Evolutionary conservation across 2,797 vertebrate genomes (phyloP).

Genomic region (Nannoperca australis): DNA sequence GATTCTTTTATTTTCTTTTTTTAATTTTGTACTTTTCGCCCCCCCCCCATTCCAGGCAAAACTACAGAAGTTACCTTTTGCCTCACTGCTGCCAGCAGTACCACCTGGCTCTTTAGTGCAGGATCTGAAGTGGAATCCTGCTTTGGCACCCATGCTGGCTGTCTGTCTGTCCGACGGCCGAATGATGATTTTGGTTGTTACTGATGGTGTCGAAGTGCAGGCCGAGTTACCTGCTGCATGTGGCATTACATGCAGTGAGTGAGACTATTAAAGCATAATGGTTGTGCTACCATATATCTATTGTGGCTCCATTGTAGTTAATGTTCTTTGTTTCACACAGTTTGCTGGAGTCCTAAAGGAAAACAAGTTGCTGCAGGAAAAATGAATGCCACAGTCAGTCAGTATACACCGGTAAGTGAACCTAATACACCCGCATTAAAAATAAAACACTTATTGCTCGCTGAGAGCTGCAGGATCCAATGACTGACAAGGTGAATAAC

Average conservation of each 20-base stretch:
- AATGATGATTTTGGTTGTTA: slow-evolving; percentile 91
- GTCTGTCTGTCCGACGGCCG: slow-evolving; percentile 92
- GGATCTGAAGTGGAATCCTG: slow-evolving; percentile 97
- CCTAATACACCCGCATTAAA: neutral
- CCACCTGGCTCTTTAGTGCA: slow-evolving; percentile 81
- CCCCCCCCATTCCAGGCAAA: slow-evolving; percentile 77
- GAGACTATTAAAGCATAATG: neutral
- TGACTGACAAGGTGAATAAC: neutral
- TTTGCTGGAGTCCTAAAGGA: slow-evolving; percentile 99
- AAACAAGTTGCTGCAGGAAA: slow-evolving; percentile 96
- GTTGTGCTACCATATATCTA: neutral
- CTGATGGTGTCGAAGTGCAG: slow-evolving; percentile 83
- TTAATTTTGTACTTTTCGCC: neutral
- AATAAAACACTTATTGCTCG: neutral
- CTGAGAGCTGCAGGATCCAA: neutral
- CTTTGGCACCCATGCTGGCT: slow-evolving; percentile 85
- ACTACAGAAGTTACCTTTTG: slow-evolving; percentile 90
- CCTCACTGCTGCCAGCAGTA: slow-evolving; percentile 85
- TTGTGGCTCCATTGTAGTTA: slow-evolving; percentile 1
- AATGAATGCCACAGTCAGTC: slow-evolving; percentile 92
- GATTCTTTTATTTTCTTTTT: neutral
- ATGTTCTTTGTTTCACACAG: slow-evolving; percentile 74
- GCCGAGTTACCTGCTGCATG: slow-evolving; percentile 86
- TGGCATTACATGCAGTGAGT: slow-evolving; percentile 94
- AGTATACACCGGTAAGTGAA: slow-evolving; percentile 95